Evolutionary conservation across 2,888 invertebrate genomes (phyloP).

Genomic region (Achlya flavicornis): DNA sequence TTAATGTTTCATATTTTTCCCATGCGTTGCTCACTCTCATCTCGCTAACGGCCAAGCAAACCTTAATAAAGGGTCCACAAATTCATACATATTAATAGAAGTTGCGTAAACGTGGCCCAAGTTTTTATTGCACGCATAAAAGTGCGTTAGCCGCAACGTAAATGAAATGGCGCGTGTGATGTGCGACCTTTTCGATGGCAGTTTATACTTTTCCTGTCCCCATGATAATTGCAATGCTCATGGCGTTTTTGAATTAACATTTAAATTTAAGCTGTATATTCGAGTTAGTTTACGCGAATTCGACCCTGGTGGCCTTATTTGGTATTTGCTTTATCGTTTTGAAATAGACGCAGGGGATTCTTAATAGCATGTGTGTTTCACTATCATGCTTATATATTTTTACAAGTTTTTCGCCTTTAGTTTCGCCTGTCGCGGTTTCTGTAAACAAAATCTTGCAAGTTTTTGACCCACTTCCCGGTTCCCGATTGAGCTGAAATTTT

Average conservation of each 20-base stretch:
- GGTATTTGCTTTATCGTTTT: neutral
- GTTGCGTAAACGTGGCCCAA: conserved; percentile 50
- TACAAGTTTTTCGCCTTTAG: no score
- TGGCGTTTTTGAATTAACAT: conserved; percentile 1
- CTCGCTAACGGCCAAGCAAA: conserved; percentile 27
- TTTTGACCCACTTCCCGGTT: no score
- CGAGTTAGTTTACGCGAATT: neutral
- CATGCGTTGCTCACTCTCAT: conserved; percentile 20
- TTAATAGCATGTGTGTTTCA: neutral
- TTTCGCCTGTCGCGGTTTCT: no score
- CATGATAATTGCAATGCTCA: neutral
- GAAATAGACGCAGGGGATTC: neutral
- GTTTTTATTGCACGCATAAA: conserved; percentile 65
- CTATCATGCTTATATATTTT: no score
- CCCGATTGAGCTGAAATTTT: no score
- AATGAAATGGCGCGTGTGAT: conserved; percentile 62
- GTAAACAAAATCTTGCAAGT: no score
- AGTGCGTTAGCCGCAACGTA: conserved; percentile 60
- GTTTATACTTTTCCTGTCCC: conserved; percentile 43
- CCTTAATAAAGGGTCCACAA: conserved; percentile 51
- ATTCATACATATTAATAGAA: conserved; percentile 71
- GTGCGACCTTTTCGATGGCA: conserved; percentile 54
- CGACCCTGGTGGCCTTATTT: neutral
- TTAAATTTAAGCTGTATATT: neutral
- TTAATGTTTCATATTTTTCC: conserved; percentile 2